Percentiles rank a stretch among this genome's conserved stretches.
These are phyloP conservation scores for Eulemur macaco DNA, from an alignment of 2,113 vertebrate species.

Conservation along the genomic window DNA sequence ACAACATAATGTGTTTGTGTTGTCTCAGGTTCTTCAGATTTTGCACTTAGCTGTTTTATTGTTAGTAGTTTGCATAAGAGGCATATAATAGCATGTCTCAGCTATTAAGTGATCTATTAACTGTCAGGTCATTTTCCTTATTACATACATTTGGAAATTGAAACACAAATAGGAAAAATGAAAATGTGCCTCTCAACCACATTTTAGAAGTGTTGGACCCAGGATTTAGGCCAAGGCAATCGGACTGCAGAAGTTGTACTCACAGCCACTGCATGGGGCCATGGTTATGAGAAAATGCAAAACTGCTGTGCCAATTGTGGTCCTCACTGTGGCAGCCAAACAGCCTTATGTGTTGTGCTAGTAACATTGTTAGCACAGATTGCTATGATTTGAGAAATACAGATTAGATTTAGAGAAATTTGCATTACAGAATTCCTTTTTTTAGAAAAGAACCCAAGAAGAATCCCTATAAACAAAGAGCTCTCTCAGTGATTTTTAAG, in stretches of 20 bases:
- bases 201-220: neutral
- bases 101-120: neutral
- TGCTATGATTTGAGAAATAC: neutral
- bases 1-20: neutral
- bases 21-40: neutral
- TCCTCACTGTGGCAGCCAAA: neutral
- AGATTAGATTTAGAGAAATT: neutral
- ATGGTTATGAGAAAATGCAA: neutral
- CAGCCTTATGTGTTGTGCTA: neutral
- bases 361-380: neutral
- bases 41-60: neutral
- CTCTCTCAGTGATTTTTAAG: neutral
- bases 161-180: neutral
- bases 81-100: neutral
- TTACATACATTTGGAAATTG: slow-evolving; percentile 1
- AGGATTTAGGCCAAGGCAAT: neutral
- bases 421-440: neutral
- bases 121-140: neutral
- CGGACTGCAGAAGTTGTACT: neutral
- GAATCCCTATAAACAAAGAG: neutral
- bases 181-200: neutral
- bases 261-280: neutral
- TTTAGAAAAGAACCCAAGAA: neutral
- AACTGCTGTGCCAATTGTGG: neutral
- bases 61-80: neutral